A percentile compares a stretch with the other conserved stretches of the same genome.
These are phyloP conservation scores for Tenthredo livida DNA, from an alignment of 2,888 invertebrate species.

Conservation along the genomic window DNA sequence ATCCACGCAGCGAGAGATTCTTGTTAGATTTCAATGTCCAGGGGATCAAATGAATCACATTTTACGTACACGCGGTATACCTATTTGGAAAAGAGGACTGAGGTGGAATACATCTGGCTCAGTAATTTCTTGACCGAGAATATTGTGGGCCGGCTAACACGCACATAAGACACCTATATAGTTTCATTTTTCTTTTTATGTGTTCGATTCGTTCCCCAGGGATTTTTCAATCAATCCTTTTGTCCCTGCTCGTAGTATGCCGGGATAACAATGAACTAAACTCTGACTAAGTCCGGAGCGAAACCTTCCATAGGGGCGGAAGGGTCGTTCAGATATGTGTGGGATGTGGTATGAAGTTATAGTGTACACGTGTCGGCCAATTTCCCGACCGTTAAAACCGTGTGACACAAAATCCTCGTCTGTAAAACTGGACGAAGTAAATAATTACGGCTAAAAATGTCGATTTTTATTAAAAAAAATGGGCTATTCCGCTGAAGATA, in stretches of 20 bases:
- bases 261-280: not conserved
- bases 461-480: too few relatives aligned
- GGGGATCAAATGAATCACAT: not conserved
- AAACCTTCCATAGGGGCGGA: constrained; percentile 46
- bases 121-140: not conserved
- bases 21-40: not conserved
- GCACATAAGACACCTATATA: not conserved
- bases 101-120: not conserved
- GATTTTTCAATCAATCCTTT: constrained; percentile 35
- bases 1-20: not conserved
- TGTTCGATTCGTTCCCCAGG: not conserved
- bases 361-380: constrained; percentile 13
- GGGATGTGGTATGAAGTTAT: not conserved
- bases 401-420: not conserved
- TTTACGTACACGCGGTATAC: not conserved
- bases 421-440: not conserved
- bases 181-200: not conserved
- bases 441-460: not conserved
- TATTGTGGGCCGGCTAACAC: not conserved
- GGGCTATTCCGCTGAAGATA: too few relatives aligned
- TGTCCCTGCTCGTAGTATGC: not conserved
- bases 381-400: not conserved
- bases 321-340: constrained; percentile 22
- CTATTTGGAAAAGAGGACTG: not conserved
- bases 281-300: not conserved